Evolutionary conservation across 2,113 vertebrate genomes (phyloP).

Genomic region (Neolamprologus hecqui): DNA sequence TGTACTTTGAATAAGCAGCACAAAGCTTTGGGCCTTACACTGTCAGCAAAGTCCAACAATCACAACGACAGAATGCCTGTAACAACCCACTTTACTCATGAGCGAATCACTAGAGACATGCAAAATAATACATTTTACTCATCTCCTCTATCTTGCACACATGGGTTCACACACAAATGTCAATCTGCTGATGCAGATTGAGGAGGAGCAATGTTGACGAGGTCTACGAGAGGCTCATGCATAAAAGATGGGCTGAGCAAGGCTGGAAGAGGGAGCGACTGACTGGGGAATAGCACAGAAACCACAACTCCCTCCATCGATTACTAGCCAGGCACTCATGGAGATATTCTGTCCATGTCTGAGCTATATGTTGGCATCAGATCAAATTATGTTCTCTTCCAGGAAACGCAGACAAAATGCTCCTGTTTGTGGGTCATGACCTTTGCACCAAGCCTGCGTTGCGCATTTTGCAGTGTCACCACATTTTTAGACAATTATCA

Average conservation of each 20-base stretch:
- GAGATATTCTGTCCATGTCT: not conserved
- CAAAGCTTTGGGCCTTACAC: not conserved
- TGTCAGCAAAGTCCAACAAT: not conserved
- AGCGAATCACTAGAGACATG: not conserved
- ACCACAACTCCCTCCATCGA: constrained; percentile 9
- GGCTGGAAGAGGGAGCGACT: not conserved
- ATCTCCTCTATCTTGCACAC: not conserved
- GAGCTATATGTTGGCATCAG: not conserved
- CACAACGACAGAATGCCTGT: not conserved
- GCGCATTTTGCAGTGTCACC: not conserved
- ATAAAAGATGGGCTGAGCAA: constrained; percentile 35
- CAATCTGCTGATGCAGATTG: constrained; percentile 28
- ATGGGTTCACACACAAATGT: not conserved
- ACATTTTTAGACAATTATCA: not conserved
- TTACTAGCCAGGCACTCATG: constrained; percentile 30
- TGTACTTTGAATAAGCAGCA: not conserved
- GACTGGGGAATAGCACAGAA: constrained; percentile 10
- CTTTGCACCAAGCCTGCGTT: not conserved
- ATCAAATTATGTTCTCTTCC: not conserved
- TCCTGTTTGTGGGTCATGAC: not conserved
- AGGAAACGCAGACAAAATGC: not conserved
- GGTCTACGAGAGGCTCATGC: constrained; percentile 32
- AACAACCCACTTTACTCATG: not conserved
- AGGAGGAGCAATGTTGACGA: constrained; percentile 1
- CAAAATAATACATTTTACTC: not conserved